Conservation (phyloP, 2,113 vertebrate species). For the Hippocampus guttulatus region DNA sequence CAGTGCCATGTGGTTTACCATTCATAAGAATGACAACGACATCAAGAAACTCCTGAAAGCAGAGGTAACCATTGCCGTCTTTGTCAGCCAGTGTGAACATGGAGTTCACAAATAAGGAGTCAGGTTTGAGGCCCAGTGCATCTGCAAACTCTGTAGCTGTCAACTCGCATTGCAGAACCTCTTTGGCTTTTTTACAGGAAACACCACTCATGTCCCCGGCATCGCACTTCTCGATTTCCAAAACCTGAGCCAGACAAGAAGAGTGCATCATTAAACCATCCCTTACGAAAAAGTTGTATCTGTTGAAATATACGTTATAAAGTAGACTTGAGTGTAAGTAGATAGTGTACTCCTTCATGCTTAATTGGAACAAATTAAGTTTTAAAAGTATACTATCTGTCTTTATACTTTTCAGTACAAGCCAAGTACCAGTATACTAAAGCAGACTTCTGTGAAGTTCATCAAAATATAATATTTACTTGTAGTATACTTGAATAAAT, state of each 20-base stretch:
- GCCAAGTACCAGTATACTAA: no score
- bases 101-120: constrained; percentile 89
- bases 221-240: constrained; percentile 81
- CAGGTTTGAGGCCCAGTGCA: constrained; percentile 82
- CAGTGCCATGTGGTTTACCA: constrained; percentile 68
- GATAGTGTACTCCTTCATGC: no score
- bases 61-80: constrained; percentile 93
- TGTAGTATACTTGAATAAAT: no score
- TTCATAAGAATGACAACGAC: constrained; percentile 96
- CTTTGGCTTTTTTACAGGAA: constrained; percentile 73
- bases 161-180: constrained; percentile 86
- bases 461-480: no score
- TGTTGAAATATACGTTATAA: no score
- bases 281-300: neutral
- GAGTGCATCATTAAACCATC: constrained; percentile 16
- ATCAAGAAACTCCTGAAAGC: constrained; percentile 90
- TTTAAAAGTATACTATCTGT: no score
- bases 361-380: no score
- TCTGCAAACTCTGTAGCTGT: constrained; percentile 85
- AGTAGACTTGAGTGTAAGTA: no score
- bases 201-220: constrained; percentile 74
- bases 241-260: constrained; percentile 69
- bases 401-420: no score
- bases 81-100: constrained; percentile 96
- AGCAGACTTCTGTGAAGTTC: no score